Conservation (phyloP, 1,140 invertebrate species). For the Aradophagus sp. region DNA sequence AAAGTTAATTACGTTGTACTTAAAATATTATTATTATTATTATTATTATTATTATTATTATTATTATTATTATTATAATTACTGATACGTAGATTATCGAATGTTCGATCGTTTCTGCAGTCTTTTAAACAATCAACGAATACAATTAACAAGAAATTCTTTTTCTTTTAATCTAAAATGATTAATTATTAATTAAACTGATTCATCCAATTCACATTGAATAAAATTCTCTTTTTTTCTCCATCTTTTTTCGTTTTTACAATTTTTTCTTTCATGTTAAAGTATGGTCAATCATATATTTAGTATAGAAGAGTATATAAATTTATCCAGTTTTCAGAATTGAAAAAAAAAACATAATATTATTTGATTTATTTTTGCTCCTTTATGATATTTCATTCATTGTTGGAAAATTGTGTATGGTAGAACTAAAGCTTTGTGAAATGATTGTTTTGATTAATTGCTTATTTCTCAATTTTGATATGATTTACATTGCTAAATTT, state of each 20-base stretch:
- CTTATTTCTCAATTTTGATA: conserved; percentile 12
- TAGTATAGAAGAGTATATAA: conserved; percentile 7
- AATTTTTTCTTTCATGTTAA: no score
- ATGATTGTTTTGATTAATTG: not conserved
- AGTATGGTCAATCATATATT: not conserved
- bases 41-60: no score
- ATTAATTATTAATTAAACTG: conserved; percentile 12
- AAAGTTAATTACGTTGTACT: no score
- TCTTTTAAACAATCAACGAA: conserved; percentile 50
- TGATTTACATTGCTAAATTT: conserved; percentile 20
- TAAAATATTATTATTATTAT: no score
- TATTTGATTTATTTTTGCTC: conserved; percentile 17
- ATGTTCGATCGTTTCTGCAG: conserved; percentile 16
- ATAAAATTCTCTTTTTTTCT: conserved; percentile 8
- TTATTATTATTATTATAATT: no score
- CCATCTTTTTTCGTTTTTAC: conserved; percentile 10
- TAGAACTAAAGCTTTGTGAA: conserved; percentile 7
- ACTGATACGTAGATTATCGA: no score
- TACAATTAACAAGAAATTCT: conserved; percentile 48
- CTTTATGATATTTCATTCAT: not conserved
- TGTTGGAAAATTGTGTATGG: no score
- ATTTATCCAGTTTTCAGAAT: conserved; percentile 12
- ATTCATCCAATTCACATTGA: conserved; percentile 19
- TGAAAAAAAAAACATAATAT: conserved; percentile 7
- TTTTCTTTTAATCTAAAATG: conserved; percentile 38